These are phyloP conservation scores for Lagorchestes hirsutus DNA, from an alignment of 2,797 vertebrate species.

Conservation along the genomic window DNA sequence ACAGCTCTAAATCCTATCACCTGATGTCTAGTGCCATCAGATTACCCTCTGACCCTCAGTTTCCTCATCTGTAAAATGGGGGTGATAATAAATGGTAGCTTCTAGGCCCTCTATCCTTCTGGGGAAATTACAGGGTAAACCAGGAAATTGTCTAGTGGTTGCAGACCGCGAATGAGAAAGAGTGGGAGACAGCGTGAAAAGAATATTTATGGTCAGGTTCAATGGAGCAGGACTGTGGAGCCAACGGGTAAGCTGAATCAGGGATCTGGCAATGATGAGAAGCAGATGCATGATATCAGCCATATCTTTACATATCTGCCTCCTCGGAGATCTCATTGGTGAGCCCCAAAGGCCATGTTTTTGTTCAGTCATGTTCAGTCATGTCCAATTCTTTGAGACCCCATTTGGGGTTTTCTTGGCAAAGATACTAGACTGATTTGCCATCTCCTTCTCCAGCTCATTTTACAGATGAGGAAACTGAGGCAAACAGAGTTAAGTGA, in stretches of 20 bases:
- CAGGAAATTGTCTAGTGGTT: background rate
- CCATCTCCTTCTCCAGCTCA: background rate
- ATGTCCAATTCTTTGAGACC: background rate
- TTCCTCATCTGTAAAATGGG: background rate
- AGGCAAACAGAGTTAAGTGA: background rate
- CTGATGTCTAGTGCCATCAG: background rate
- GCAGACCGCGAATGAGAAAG: background rate
- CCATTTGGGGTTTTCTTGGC: background rate
- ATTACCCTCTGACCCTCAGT: background rate
- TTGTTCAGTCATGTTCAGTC: background rate
- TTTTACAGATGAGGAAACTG: background rate
- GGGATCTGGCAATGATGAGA: background rate
- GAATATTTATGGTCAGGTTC: background rate
- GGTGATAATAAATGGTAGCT: background rate
- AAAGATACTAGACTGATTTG: background rate
- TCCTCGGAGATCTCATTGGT: background rate
- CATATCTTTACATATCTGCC: background rate
- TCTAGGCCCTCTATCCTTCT: background rate
- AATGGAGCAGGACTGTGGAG: background rate
- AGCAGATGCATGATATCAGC: background rate
- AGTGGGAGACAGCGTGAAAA: background rate
- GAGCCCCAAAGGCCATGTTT: background rate
- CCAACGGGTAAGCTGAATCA: background rate
- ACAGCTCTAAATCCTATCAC: background rate
- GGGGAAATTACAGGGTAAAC: background rate